A percentile compares a stretch with the other conserved stretches of the same genome.
These are phyloP conservation scores for Periophthalmus modestus DNA, from an alignment of 2,113 vertebrate genomes.

Conservation along the genomic window DNA sequence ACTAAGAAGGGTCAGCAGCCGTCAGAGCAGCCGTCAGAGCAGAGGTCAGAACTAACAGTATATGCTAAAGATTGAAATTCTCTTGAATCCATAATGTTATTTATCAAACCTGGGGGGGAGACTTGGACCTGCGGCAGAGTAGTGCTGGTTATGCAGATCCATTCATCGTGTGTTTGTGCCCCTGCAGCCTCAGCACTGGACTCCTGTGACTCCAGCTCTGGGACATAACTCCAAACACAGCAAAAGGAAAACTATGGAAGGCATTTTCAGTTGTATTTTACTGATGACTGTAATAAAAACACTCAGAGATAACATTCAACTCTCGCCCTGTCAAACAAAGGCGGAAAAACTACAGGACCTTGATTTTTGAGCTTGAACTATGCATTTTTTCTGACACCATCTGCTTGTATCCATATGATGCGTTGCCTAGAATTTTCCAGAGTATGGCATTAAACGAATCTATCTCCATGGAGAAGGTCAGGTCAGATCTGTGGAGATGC, in stretches of 20 bases:
- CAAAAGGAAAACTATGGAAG: neutral
- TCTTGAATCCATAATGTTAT: slow-evolving; percentile 28
- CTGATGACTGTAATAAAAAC: neutral
- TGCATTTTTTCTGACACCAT: too few species aligned
- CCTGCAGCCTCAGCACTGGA: neutral
- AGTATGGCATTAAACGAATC: too few species aligned
- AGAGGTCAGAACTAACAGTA: neutral
- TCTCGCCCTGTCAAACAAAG: neutral
- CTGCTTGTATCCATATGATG: too few species aligned
- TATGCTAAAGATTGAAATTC: neutral
- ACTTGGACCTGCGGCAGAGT: slow-evolving; percentile 12
- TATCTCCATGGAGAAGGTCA: too few species aligned
- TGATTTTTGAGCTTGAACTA: neutral
- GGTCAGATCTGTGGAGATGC: too few species aligned
- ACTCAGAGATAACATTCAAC: neutral
- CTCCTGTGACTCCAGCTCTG: neutral
- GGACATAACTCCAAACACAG: neutral
- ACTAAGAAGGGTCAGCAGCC: neutral
- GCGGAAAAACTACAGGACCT: too few species aligned
- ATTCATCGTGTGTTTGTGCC: neutral
- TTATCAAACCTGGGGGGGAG: slow-evolving; percentile 15
- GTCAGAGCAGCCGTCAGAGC: too few species aligned
- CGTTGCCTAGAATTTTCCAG: too few species aligned
- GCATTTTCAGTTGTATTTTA: neutral
- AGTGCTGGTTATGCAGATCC: slow-evolving; percentile 3